Percentiles rank a stretch among this genome's conserved stretches.
Evolutionary conservation across 1,140 invertebrate genomes (phyloP).

Genomic region (Trigoniulus corallinus): DNA sequence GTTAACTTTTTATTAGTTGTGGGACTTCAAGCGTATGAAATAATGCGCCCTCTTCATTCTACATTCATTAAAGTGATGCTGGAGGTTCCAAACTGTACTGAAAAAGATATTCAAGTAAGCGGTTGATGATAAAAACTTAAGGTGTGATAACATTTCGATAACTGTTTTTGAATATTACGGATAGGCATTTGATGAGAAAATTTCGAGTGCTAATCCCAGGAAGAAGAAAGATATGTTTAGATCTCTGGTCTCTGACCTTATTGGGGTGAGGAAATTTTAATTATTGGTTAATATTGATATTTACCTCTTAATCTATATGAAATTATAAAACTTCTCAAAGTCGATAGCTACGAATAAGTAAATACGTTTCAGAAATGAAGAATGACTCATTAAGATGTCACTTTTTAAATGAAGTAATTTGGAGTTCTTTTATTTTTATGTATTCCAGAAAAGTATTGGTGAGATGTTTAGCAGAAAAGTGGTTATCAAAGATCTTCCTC

Average conservation of each 20-base stretch:
- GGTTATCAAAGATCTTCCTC: slow-evolving; percentile 60
- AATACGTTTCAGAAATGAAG: no score
- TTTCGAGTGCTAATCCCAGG: slow-evolving; percentile 54
- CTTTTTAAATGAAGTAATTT: slow-evolving; percentile 9
- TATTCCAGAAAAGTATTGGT: slow-evolving; percentile 18
- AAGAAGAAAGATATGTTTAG: slow-evolving; percentile 78
- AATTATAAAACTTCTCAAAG: no score
- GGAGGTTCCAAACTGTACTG: slow-evolving; percentile 56
- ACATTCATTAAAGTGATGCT: slow-evolving; percentile 47
- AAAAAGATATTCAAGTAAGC: slow-evolving; percentile 42
- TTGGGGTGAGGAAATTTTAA: slow-evolving; percentile 21
- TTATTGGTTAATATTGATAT: no score
- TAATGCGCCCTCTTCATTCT: slow-evolving; percentile 53
- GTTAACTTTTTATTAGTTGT: not conserved
- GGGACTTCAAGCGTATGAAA: slow-evolving; percentile 50
- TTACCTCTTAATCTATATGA: no score
- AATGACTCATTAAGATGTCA: not conserved
- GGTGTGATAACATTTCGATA: not conserved
- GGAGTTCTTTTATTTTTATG: slow-evolving; percentile 8
- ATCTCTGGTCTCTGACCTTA: slow-evolving; percentile 60
- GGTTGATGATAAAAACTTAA: not conserved
- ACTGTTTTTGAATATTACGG: slow-evolving; percentile 9
- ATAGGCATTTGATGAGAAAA: slow-evolving; percentile 58
- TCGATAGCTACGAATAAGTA: no score
- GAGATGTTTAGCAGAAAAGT: slow-evolving; percentile 38